These are phyloP conservation scores for Chironex yamaguchii DNA, from an alignment of 30 jellyfish, hydroid and myxozoan genomes.

Conservation along the genomic window DNA sequence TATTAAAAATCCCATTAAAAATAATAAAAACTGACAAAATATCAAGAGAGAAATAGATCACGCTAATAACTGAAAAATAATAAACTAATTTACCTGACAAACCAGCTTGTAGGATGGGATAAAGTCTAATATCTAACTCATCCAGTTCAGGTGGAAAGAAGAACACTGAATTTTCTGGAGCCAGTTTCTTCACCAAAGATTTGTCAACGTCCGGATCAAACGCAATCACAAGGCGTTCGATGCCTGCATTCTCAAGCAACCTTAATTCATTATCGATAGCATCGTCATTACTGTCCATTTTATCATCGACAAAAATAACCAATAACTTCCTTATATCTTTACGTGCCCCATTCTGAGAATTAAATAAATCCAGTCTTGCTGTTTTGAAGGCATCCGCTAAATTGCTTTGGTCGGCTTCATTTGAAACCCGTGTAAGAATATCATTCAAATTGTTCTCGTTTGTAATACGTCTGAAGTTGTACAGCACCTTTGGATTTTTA, in stretches of 20 bases:
- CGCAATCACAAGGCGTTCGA: slow-evolving; percentile 69
- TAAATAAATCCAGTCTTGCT: slow-evolving; percentile 59
- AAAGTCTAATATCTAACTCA: slow-evolving; percentile 51
- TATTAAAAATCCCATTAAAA: too few relatives aligned
- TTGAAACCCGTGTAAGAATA: neutral
- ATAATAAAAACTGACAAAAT: too few relatives aligned
- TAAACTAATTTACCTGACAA: slow-evolving; percentile 54
- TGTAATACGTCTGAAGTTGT: slow-evolving; percentile 65
- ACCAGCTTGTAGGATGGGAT: slow-evolving; percentile 61
- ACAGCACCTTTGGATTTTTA: slow-evolving; percentile 31
- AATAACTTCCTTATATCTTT: slow-evolving; percentile 76
- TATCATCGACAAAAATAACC: slow-evolving; percentile 76
- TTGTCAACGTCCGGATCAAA: slow-evolving; percentile 46
- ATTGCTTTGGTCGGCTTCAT: slow-evolving; percentile 42
- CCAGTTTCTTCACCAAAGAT: neutral
- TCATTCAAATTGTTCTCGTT: neutral
- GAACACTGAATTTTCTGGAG: slow-evolving; percentile 67
- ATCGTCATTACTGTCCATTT: slow-evolving; percentile 16
- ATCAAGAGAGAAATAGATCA: too few relatives aligned
- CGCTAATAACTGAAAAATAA: too few relatives aligned
- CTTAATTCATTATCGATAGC: slow-evolving; percentile 45
- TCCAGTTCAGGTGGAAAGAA: slow-evolving; percentile 85
- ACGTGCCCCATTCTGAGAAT: slow-evolving; percentile 79
- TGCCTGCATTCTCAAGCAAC: slow-evolving; percentile 45
- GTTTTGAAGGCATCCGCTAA: slow-evolving; percentile 45